A percentile compares a stretch with the other conserved stretches of the same genome.
Conservation (phyloP, 2,888 invertebrate species). For the Ichneumoninae sp. region DNA sequence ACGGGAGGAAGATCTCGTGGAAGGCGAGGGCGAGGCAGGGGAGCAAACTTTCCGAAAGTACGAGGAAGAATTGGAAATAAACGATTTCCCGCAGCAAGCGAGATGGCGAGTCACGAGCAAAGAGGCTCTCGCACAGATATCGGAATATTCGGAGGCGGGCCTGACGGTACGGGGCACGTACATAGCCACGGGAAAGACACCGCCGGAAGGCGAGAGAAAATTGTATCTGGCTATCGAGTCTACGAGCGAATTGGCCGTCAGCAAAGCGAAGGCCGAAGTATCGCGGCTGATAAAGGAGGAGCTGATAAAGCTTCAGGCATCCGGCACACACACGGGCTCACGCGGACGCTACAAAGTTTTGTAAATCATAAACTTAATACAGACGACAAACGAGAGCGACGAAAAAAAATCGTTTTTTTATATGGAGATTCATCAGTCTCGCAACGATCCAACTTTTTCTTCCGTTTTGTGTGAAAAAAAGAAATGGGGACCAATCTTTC, state of each 20-base stretch:
- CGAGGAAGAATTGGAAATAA: conserved; percentile 99
- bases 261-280: conserved; percentile 98
- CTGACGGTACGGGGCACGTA: conserved; percentile 99
- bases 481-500: conserved; percentile 34
- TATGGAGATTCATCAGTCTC: conserved; percentile 45
- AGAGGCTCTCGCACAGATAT: conserved; percentile 98
- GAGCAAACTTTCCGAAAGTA: conserved; percentile 94
- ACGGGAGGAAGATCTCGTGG: conserved; percentile 91
- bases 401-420: conserved; percentile 39
- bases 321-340: conserved; percentile 93
- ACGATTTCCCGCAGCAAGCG: conserved; percentile 99
- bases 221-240: conserved; percentile 99
- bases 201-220: conserved; percentile 97
- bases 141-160: conserved; percentile 99
- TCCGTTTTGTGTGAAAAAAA: not conserved
- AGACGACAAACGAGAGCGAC: conserved; percentile 49
- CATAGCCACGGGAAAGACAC: conserved; percentile 94
- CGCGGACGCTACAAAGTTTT: conserved; percentile 98
- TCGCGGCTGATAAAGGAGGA: conserved; percentile 99
- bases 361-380: conserved; percentile 83
- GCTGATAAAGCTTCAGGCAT: conserved; percentile 94
- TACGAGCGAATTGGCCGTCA: conserved; percentile 97
- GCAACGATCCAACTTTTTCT: conserved; percentile 30
- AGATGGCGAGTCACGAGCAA: conserved; percentile 99
- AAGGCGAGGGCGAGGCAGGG: conserved; percentile 89